These are phyloP conservation scores for Pygocentrus nattereri DNA, from an alignment of 2,797 vertebrate species.

Conservation along the genomic window DNA sequence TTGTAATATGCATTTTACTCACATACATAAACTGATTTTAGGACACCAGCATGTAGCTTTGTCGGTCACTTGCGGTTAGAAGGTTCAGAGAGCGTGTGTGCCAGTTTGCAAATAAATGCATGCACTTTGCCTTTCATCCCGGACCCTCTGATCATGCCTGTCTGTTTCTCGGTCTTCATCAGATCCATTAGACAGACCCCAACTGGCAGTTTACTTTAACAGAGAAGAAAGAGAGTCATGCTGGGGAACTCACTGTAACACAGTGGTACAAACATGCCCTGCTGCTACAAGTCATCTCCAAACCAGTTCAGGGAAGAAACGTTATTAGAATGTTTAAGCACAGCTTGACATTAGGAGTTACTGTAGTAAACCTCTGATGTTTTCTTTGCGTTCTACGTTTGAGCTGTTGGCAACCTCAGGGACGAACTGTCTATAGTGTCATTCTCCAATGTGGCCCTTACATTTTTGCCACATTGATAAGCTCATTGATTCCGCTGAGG, in stretches of 20 bases:
- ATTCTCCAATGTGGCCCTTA: neutral
- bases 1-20: no score
- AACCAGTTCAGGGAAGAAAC: neutral
- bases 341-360: neutral
- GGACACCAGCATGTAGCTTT: neutral
- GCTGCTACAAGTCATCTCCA: conserved; percentile 1
- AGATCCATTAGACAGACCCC: neutral
- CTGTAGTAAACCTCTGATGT: neutral
- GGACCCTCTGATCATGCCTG: neutral
- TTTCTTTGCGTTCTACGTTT: neutral
- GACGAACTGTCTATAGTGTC: neutral
- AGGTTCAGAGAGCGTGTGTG: neutral
- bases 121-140: conserved; percentile 5
- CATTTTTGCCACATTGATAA: conserved; percentile 28
- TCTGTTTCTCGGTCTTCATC: neutral
- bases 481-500: conserved; percentile 15
- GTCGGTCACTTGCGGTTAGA: neutral
- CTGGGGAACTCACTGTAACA: conserved; percentile 4
- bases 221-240: neutral
- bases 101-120: neutral
- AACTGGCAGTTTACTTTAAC: neutral
- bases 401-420: no score
- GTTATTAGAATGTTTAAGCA: neutral
- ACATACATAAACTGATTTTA: neutral
- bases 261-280: neutral